Evolutionary conservation across 2,797 vertebrate species (phyloP), one percentile per base, ranked within the genome.

Genomic region (Clangula hyemalis): DNA sequence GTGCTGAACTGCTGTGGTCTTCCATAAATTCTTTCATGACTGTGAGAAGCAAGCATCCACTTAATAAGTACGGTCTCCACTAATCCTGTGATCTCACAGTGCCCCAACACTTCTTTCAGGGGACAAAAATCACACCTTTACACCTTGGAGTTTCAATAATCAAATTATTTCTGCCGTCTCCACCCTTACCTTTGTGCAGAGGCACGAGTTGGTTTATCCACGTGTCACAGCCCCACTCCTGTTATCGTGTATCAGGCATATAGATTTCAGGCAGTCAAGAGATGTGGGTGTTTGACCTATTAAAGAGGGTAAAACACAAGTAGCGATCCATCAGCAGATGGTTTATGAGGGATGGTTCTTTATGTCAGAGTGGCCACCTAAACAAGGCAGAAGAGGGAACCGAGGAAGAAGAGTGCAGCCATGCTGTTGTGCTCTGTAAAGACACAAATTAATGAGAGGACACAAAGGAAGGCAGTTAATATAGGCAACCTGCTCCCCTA

Each of bases 21-120:
- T 82, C 73, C 87, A 60, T 78, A 87, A 85, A 86, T 74, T 34
- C 72, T 93, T 94, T 68, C 34, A 83, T 58, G 87, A 49, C 38
- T 14, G 16, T 12, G 6, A 60, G 58, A 77, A 62, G 74, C 79
- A 87, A 77, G 61, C 70, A 74, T 62, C 53, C 79, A 43, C 88
- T 84, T 90, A 54, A 83, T 94, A 79, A 66, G 69, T 73, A 19
- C 11, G 13, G 62, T 66, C 64, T 66, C 56, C 56, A 45, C 80
- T 76, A 79, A 70, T 83, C 72, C 68, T 17, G 3, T 7, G 18
- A 69, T 64, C 68, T 65, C 74, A 53, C 39, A 39, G 19, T 30
- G 30, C 36, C 17, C 25, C 15, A 21, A 14, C 11, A 8, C 3
- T 27, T 70, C 85, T 71, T 74, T 30, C 21, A n/a, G 24, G 27